Evolutionary conservation across 1,140 invertebrate species (phyloP), one percentile per base, ranked within the genome.

Genomic region (Notospermus geniculatus): DNA sequence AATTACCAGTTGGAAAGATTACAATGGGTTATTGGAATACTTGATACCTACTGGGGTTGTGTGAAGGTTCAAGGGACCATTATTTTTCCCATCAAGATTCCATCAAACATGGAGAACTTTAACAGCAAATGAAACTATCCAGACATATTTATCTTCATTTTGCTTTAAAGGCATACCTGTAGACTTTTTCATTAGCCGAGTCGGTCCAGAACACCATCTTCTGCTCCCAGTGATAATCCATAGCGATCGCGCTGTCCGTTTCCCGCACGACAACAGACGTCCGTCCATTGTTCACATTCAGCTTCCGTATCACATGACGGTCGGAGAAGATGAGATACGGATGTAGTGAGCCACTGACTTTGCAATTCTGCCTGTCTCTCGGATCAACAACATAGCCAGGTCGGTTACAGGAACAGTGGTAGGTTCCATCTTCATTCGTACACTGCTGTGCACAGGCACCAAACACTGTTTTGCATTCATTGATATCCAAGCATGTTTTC

Each of bases 151-250:
- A 36, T 17, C 54, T 30, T 9, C 13, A 56, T 9, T 30, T 1
- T 19, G 25, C n/a, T 56, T 56, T 36, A 30, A n/a, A n/a, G n/a
- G n/a, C n/a, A n/a, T 63, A 78, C 72, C 73, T 94, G 77, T 91
- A 93, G 69, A 97, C 95, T 77, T 89, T 90, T 74, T 93, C 91
- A 69, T 91, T 89, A 15, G 87, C 87, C 29, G 92, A 88, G 83
- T 97, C 95, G 75, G 91, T 94, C 94, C 94, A 98, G 73, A 94
- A 95, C 55, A 97, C 90, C 87, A 91, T 92, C 55, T 91, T 90
- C 2, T 91, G 92, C 60, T 89, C 85, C 79, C 93, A 93, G 1
- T 94, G 73, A 66, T 68, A 77, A 56, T 78, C 79, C 54, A 80
- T 62, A 50, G 75, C 72, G 57, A 79, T 71, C 19, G 77, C 75